A percentile compares a stretch with the other conserved stretches of the same genome.
phyloP scores from a whole-genome alignment of 2,888 invertebrate genomes.

The Ichneumoninae sp. region DNA sequence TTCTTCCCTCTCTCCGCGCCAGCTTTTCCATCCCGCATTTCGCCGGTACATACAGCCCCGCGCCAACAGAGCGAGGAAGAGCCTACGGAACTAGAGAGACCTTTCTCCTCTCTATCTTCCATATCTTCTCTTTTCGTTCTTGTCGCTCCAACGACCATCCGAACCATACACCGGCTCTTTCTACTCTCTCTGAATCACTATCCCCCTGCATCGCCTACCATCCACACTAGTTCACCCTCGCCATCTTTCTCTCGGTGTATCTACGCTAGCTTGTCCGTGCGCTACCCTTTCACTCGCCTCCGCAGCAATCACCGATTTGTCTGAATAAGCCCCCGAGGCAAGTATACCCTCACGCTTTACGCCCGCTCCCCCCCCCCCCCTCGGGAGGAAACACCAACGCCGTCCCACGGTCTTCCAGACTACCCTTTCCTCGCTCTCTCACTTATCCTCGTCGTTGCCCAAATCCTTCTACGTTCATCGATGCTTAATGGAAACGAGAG shows the following conservation, averaged over 20 bases:
- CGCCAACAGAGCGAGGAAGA: conserved; percentile 20
- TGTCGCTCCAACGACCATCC: conserved; percentile 63
- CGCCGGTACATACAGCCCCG: conserved; percentile 33
- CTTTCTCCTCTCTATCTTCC: conserved; percentile 57
- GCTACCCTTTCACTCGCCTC: conserved; percentile 81
- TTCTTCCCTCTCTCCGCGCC: conserved; percentile 79
- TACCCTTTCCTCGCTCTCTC: conserved; percentile 28
- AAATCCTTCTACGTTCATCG: conserved; percentile 76
- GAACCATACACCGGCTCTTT: conserved; percentile 1
- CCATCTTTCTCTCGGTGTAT: conserved; percentile 5
- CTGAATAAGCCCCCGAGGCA: conserved; percentile 83
- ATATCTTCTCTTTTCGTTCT: conserved; percentile 57
- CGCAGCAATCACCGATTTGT: conserved; percentile 84
- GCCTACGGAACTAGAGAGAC: neutral
- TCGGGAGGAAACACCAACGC: conserved; percentile 79
- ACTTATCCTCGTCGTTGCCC: conserved; percentile 56
- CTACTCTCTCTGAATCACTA: conserved; percentile 38
- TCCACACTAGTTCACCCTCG: conserved; percentile 31
- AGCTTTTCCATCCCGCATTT: conserved; percentile 60
- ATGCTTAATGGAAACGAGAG: conserved; percentile 77
- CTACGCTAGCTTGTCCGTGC: conserved; percentile 48
- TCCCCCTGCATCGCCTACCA: conserved; percentile 44
- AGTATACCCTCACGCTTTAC: conserved; percentile 78
- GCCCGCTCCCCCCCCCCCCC: conserved; percentile 45
- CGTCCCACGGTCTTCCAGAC: conserved; percentile 35